These are phyloP conservation scores for Trachythela sp. DNA, from an alignment of 64 coral and sea anemone genomes.

Conservation along the genomic window DNA sequence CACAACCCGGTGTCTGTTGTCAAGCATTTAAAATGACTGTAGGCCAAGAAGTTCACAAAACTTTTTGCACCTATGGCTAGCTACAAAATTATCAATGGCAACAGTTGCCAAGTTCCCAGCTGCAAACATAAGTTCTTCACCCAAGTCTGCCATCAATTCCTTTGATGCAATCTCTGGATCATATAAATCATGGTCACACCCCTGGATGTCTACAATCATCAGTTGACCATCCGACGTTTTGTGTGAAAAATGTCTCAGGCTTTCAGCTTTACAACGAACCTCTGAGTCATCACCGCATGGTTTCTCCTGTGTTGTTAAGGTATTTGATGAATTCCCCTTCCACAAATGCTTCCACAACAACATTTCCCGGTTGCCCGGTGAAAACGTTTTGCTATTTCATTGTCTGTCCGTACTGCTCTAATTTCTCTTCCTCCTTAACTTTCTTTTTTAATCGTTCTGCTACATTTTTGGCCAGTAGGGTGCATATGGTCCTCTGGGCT, in stretches of 20 bases:
- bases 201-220: constrained; percentile 34
- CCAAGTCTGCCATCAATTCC: constrained; percentile 36
- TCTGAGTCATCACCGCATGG: constrained; percentile 10
- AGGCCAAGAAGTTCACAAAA: not conserved
- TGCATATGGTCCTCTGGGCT: constrained; percentile 27
- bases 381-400: constrained; percentile 16
- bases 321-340: constrained; percentile 14
- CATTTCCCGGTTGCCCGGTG: constrained; percentile 10
- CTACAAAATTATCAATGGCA: constrained; percentile 52
- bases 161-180: too few relatives aligned
- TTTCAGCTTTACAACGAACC: constrained; percentile 17
- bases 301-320: constrained; percentile 20
- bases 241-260: constrained; percentile 29
- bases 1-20: not conserved
- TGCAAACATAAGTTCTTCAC: constrained; percentile 48
- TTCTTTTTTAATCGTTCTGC: constrained; percentile 14
- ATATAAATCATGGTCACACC: not conserved
- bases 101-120: constrained; percentile 56
- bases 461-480: constrained; percentile 9
- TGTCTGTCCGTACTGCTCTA: constrained; percentile 22
- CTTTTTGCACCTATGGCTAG: constrained; percentile 37
- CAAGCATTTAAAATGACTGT: not conserved
- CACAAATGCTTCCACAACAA: constrained; percentile 26
- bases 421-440: not conserved
- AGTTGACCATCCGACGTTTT: not conserved